Conservation (phyloP, 2,113 vertebrate genomes). For the Piaya cayana region DNA sequence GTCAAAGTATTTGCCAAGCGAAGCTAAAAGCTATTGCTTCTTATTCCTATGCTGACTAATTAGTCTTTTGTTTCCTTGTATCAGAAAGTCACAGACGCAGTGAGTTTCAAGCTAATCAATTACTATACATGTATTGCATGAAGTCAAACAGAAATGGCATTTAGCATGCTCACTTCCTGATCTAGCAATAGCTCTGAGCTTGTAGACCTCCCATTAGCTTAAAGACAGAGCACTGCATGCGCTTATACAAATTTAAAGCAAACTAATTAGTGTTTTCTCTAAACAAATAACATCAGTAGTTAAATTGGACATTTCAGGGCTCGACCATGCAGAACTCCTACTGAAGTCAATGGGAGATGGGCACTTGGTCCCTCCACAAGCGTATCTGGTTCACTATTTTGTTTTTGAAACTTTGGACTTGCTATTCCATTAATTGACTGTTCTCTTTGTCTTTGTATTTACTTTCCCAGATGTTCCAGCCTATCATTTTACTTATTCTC, state of each 20-base stretch:
- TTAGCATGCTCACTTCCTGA: conserved; percentile 57
- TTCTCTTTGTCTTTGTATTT: conserved; percentile 79
- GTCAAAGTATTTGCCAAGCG: neutral
- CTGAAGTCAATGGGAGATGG: conserved; percentile 36
- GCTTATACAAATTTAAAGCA: neutral
- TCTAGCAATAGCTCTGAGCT: conserved; percentile 24
- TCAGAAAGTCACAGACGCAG: conserved; percentile 64
- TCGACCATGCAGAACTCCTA: conserved; percentile 20
- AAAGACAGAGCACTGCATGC: conserved; percentile 42
- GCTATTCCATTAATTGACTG: conserved; percentile 74
- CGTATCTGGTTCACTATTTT: conserved; percentile 39
- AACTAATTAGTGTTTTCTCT: neutral
- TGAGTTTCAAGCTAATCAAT: conserved; percentile 63
- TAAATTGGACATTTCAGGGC: neutral
- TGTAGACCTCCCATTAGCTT: conserved; percentile 52
- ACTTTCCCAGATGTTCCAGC: conserved; percentile 97
- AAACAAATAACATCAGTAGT: neutral
- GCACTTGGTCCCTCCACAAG: conserved; percentile 22
- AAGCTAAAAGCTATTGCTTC: conserved; percentile 40
- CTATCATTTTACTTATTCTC: conserved; percentile 99
- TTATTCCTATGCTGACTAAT: conserved; percentile 51
- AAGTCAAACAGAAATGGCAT: neutral
- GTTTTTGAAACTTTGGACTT: conserved; percentile 36
- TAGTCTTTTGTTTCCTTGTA: conserved; percentile 63
- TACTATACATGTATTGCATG: conserved; percentile 51